phyloP scores from a whole-genome alignment of 2,797 vertebrate genomes.

The Euphonia xanthogaster region DNA sequence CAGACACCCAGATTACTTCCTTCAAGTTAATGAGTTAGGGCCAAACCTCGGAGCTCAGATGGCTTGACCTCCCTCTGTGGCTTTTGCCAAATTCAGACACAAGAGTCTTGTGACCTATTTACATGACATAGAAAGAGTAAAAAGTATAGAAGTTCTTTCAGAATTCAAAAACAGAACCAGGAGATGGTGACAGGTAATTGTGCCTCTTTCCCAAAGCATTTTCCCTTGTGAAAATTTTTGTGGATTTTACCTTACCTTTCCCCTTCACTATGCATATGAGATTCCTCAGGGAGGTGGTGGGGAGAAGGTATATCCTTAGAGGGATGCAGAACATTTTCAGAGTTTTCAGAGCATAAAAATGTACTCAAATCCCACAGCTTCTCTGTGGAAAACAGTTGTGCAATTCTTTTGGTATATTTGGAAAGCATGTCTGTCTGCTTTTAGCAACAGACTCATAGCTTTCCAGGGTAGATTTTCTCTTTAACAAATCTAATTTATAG shows the following conservation, averaged over 20 bases:
- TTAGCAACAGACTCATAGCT: not conserved
- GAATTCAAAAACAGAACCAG: not conserved
- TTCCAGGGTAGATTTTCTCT: not conserved
- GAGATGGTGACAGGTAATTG: not conserved
- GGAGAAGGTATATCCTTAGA: not conserved
- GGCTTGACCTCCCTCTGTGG: not conserved
- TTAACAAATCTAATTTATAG: not conserved
- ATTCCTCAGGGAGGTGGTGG: slow-evolving; percentile 1
- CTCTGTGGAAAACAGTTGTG: not conserved
- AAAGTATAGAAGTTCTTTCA: not conserved
- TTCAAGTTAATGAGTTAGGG: not conserved
- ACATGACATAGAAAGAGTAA: not conserved
- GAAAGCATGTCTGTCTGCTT: slow-evolving; percentile 8
- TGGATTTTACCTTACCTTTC: slow-evolving; percentile 16
- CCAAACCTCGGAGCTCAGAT: not conserved
- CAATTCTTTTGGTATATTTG: slow-evolving; percentile 12
- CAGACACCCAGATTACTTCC: not conserved
- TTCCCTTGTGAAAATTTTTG: not conserved
- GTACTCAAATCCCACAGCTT: not conserved
- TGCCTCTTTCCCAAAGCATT: not conserved
- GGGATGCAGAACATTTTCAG: not conserved
- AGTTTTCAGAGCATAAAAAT: slow-evolving; percentile 55
- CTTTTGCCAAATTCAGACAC: not conserved
- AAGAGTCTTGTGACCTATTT: not conserved
- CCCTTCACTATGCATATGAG: not conserved